Conservation (phyloP, 2,113 vertebrate species). For the Pseudolaguvia tuberculata region DNA sequence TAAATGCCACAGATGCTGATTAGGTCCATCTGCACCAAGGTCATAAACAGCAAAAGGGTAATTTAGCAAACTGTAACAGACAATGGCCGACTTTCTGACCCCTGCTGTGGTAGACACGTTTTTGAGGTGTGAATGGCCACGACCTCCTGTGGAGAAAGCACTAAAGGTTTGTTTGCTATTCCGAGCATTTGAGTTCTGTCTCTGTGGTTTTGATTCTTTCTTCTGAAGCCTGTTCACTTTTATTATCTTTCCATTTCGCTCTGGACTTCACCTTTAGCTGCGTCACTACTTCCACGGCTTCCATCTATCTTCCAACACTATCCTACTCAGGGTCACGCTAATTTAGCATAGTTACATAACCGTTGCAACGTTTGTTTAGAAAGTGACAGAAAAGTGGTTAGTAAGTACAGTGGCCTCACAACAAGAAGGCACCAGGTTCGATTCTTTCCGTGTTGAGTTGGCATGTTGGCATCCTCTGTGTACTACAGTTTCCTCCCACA, state of each 20-base stretch:
- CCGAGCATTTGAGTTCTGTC: not conserved
- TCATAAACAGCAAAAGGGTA: constrained; percentile 22
- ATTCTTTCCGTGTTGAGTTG: too few species aligned
- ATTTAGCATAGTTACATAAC: not conserved
- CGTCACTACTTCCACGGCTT: not conserved
- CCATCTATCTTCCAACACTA: not conserved
- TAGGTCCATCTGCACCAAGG: constrained; percentile 26
- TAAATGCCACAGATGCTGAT: constrained; percentile 33
- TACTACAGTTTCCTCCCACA: too few species aligned
- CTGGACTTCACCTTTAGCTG: not conserved
- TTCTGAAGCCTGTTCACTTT: not conserved
- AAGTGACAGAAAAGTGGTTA: not conserved
- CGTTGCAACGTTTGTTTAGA: not conserved
- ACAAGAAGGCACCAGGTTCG: too few species aligned
- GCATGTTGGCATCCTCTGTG: too few species aligned
- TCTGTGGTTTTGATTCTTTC: not conserved
- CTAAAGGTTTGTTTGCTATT: not conserved
- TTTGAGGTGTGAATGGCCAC: constrained; percentile 9
- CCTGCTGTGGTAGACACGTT: not conserved
- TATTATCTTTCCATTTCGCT: not conserved
- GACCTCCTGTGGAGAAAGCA: constrained; percentile 1
- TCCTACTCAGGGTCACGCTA: not conserved
- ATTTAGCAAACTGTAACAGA: constrained; percentile 5
- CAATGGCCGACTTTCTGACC: not conserved
- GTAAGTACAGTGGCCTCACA: too few species aligned